A percentile compares a stretch with the other conserved stretches of the same genome.
phyloP scores from a whole-genome alignment of 2,888 invertebrate species.

The Barypeithes pellucidus region DNA sequence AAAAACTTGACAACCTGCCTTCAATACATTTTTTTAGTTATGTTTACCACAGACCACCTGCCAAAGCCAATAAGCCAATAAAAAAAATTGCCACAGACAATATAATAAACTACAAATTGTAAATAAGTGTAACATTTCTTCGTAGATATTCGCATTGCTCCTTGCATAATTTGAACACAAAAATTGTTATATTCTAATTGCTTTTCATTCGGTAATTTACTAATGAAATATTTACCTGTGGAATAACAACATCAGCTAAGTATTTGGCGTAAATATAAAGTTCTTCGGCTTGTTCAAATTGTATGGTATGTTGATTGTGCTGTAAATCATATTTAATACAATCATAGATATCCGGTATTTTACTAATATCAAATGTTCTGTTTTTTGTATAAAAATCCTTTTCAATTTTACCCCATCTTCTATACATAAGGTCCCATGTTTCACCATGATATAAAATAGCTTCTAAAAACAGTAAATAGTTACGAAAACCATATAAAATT shows the following conservation, averaged over 20 bases:
- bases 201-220: neutral
- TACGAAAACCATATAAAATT: neutral
- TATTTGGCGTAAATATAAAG: constrained; percentile 96
- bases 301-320: constrained; percentile 96
- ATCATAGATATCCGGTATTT: constrained; percentile 99
- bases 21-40: no score
- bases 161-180: no score
- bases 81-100: no score
- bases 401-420: constrained; percentile 98
- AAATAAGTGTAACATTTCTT: no score
- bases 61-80: no score
- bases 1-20: no score
- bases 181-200: no score
- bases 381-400: constrained; percentile 97
- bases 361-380: constrained; percentile 96
- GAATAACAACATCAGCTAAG: constrained; percentile 98
- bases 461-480: constrained; percentile 72
- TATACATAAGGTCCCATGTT: constrained; percentile 98
- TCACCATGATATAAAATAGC: constrained; percentile 97
- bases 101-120: no score
- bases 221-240: constrained; percentile 78
- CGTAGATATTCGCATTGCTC: no score
- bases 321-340: constrained; percentile 99
- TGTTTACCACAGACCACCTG: no score
- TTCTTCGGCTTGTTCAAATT: constrained; percentile 94